Evolutionary conservation across 2,113 vertebrate species (phyloP).

Genomic region (Myrmecophaga tridactyla): DNA sequence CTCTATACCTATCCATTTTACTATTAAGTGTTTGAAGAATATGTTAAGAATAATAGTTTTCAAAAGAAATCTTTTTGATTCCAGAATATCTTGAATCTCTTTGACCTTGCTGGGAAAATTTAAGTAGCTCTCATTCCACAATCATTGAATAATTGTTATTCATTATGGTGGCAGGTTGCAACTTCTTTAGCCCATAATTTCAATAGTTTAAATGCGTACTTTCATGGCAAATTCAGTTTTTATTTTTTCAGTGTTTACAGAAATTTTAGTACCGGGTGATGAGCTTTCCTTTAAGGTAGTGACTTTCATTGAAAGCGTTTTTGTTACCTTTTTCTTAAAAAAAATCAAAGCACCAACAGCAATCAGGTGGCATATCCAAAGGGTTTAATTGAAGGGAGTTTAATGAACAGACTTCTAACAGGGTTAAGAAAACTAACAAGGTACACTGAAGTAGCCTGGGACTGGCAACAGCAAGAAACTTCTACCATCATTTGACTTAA

Average conservation of each 20-base stretch:
- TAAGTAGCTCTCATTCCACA: neutral
- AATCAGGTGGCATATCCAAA: constrained; percentile 19
- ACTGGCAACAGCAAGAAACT: neutral
- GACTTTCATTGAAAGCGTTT: neutral
- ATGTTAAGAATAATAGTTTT: constrained; percentile 2
- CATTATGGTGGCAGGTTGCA: neutral
- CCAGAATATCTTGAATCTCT: neutral
- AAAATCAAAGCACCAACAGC: neutral
- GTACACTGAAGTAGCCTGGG: neutral
- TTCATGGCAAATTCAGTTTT: neutral
- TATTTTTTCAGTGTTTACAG: neutral
- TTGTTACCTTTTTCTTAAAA: neutral
- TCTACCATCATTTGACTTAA: neutral
- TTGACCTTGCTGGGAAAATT: neutral
- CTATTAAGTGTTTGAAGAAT: neutral
- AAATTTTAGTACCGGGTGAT: neutral
- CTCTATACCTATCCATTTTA: neutral
- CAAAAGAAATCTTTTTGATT: neutral
- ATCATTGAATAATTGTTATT: neutral
- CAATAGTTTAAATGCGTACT: neutral
- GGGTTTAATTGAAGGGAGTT: constrained; percentile 1
- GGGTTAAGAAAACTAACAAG: constrained; percentile 7
- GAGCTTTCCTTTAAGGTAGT: neutral
- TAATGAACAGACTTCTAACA: neutral
- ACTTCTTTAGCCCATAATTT: neutral